These are phyloP conservation scores for Pammene fasciana DNA, from an alignment of 2,888 invertebrate species.

Conservation along the genomic window DNA sequence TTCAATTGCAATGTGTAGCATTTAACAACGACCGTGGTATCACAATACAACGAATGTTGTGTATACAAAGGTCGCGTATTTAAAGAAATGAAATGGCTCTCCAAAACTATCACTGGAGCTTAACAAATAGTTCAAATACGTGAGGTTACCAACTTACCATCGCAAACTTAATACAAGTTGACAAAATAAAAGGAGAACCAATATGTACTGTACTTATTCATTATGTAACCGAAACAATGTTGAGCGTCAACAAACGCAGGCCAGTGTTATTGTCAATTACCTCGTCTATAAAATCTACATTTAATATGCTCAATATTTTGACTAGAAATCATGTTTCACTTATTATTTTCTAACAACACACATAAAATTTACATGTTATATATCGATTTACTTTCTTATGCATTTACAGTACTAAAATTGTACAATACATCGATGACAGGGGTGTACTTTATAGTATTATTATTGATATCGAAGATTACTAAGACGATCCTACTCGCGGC, in stretches of 20 bases:
- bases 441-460: constrained; percentile 51
- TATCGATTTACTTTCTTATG: constrained; percentile 75
- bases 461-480: constrained; percentile 49
- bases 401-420: constrained; percentile 79
- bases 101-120: constrained; percentile 56
- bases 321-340: constrained; percentile 83
- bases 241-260: constrained; percentile 59
- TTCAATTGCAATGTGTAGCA: too few relatives aligned
- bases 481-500: constrained; percentile 46
- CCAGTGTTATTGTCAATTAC: constrained; percentile 83
- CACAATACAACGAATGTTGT: constrained; percentile 4
- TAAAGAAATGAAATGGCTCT: constrained; percentile 22
- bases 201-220: constrained; percentile 70
- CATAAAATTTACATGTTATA: constrained; percentile 79
- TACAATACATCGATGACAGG: constrained; percentile 79
- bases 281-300: constrained; percentile 78
- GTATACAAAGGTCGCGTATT: constrained; percentile 4
- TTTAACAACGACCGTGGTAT: background rate
- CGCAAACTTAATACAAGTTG: constrained; percentile 58
- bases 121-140: constrained; percentile 54
- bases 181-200: constrained; percentile 54
- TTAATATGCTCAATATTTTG: constrained; percentile 83
- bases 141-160: constrained; percentile 67
- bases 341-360: constrained; percentile 80
- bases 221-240: constrained; percentile 64